Conservation (phyloP, 2,888 invertebrate species). For the Dendrolimus houi region DNA sequence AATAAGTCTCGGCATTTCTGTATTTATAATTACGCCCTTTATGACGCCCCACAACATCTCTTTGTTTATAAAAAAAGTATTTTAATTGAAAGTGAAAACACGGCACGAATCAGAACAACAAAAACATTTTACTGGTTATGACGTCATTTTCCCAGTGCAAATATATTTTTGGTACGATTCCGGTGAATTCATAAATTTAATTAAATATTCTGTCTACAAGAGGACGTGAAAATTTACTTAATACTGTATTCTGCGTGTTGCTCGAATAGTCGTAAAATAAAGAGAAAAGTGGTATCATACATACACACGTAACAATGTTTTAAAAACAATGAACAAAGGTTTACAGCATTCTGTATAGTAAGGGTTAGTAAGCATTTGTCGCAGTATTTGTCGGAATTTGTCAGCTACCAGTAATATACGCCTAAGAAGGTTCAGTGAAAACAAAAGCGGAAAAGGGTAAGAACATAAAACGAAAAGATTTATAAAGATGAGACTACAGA, state of each 20-base stretch:
- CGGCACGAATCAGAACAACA: background rate
- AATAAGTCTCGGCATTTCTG: slow-evolving; percentile 14
- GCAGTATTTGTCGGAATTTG: background rate
- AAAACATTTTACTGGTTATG: background rate
- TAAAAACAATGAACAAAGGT: too few species aligned
- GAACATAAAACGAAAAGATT: background rate
- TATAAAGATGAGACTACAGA: background rate
- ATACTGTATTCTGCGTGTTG: too few species aligned
- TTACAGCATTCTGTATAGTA: background rate
- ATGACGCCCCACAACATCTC: background rate
- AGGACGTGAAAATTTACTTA: too few species aligned
- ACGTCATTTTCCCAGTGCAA: background rate
- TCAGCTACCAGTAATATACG: background rate
- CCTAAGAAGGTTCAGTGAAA: background rate
- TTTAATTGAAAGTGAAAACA: background rate
- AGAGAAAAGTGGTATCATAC: too few species aligned
- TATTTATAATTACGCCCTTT: slow-evolving; percentile 1
- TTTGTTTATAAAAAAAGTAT: background rate
- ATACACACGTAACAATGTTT: too few species aligned
- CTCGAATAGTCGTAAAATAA: too few species aligned
- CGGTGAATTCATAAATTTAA: too few species aligned
- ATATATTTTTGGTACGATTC: background rate
- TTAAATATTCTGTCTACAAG: too few species aligned
- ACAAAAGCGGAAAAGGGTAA: background rate
- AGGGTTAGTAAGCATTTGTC: background rate